Evolutionary conservation across 2,113 vertebrate genomes (phyloP), one percentile per base, ranked within the genome.

Genomic region (Xiphias gladius): DNA sequence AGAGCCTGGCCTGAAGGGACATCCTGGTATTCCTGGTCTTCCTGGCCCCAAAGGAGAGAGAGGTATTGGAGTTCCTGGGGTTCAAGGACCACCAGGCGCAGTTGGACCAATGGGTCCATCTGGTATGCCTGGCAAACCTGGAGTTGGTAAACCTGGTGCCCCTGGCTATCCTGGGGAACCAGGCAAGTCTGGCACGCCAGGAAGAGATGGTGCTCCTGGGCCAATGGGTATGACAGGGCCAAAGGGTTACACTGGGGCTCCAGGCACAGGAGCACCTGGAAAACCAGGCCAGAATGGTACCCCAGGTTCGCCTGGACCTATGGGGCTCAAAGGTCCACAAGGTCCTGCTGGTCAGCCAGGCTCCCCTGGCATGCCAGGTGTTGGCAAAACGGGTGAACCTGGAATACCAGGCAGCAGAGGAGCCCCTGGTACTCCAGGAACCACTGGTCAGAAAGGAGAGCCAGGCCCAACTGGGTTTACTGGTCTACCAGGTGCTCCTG

Each of bases 101-200:
- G 94, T 94, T 75, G 98, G 98, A 9, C 95, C 96, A 14, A 94
- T 95, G 91, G 98, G 98, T 10, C 96, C 96, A 73, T 28, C 93
- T 64, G 98, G 98, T 32, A 95, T 93, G 9, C 94, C 96, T 0
- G 98, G 98, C 11, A 95, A 93, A 73, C 69, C 96, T 81, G 97
- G 96, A 57, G 46, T 96, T 84, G 98, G 98, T 30, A 96, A 95
- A 79, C 86, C 95, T 68, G 98, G 98, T 35, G 90, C 96, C 85
- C 86, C 90, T 0, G 98, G 98, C 66, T 92, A 95, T 89, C 96
- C 98, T 46, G 98, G 98, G 30, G 96, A 97, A 72, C 95, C 97
- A 80, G 98, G 98, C 20, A 92, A 96, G 85, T 67, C 95, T 94
- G 98, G 98, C 10, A 90, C 93, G n/a, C 92, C 93, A 84, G 98